Percentiles rank a stretch among this genome's conserved stretches.
These are phyloP conservation scores for Aplysia californica DNA, from an alignment of 1,140 invertebrate genomes.

Conservation along the genomic window DNA sequence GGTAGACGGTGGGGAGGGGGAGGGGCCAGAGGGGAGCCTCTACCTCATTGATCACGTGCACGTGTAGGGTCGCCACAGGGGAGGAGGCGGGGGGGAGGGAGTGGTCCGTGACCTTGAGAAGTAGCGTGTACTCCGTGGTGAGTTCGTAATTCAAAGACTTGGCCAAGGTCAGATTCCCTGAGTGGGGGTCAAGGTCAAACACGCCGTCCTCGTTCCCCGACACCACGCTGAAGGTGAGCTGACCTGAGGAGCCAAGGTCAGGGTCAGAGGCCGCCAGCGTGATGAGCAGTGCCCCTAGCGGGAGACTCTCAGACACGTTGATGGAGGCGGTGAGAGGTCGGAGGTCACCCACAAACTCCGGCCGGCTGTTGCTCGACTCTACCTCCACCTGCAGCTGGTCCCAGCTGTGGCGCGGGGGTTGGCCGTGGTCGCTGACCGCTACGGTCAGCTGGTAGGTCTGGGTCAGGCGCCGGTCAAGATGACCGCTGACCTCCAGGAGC, in stretches of 20 bases:
- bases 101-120: slow-evolving; percentile 34
- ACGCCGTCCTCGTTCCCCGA: slow-evolving; percentile 5
- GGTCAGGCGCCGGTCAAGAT: slow-evolving; percentile 30
- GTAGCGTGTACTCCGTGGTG: slow-evolving; percentile 19
- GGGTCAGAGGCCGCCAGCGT: slow-evolving; percentile 32
- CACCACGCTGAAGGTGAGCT: slow-evolving; percentile 30
- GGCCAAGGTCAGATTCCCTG: slow-evolving; percentile 35
- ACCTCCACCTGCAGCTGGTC: slow-evolving; percentile 23
- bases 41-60: slow-evolving; percentile 39
- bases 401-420: slow-evolving; percentile 33
- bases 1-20: slow-evolving; percentile 20
- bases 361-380: slow-evolving; percentile 33
- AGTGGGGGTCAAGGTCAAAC: slow-evolving; percentile 30
- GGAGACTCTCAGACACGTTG: slow-evolving; percentile 19
- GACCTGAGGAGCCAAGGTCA: slow-evolving; percentile 39
- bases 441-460: slow-evolving; percentile 37
- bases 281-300: slow-evolving; percentile 19
- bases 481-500: slow-evolving; percentile 19
- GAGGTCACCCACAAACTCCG: slow-evolving; percentile 20
- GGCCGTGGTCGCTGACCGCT: slow-evolving; percentile 40
- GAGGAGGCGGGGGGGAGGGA: slow-evolving; percentile 30
- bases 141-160: slow-evolving; percentile 36
- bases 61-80: slow-evolving; percentile 27
- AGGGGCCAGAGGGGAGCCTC: slow-evolving; percentile 43
- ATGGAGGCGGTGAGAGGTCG: neutral